A percentile compares a stretch with the other conserved stretches of the same genome.
Evolutionary conservation across 1,140 invertebrate species (phyloP).

Genomic region (Elymnias hypermnestra): DNA sequence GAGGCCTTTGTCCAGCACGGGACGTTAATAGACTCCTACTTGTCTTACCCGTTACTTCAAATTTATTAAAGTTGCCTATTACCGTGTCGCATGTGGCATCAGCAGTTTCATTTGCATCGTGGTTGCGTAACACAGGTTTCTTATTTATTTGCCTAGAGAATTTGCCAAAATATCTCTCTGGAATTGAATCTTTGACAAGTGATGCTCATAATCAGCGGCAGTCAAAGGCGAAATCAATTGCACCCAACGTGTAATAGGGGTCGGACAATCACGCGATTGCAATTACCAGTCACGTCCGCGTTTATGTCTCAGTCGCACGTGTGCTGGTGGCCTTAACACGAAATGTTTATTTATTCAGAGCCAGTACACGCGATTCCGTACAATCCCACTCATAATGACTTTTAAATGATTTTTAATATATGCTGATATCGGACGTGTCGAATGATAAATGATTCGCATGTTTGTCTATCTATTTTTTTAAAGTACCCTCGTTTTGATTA

Average conservation of each 20-base stretch:
- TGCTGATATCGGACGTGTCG: not conserved
- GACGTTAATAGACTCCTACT: no score
- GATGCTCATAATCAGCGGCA: constrained; percentile 15
- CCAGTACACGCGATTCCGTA: constrained; percentile 22
- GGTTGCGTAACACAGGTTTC: no score
- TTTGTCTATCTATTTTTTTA: not conserved
- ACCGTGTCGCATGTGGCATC: no score
- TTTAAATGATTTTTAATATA: constrained; percentile 32
- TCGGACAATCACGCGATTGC: constrained; percentile 18
- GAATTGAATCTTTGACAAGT: no score
- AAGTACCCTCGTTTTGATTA: constrained; percentile 1
- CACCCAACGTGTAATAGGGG: not conserved
- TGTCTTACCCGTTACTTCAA: no score
- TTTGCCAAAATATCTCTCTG: no score
- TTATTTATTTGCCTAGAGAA: no score
- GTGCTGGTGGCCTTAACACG: constrained; percentile 9
- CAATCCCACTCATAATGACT: constrained; percentile 20
- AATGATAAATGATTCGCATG: not conserved
- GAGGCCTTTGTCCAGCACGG: no score
- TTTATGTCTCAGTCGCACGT: constrained; percentile 16
- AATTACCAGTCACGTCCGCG: constrained; percentile 17
- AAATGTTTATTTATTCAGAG: constrained; percentile 29
- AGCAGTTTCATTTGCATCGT: no score
- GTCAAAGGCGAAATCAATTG: constrained; percentile 1
- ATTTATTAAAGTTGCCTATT: no score